Evolutionary conservation across 2,113 vertebrate genomes (phyloP).

Genomic region (Scalopus aquaticus): DNA sequence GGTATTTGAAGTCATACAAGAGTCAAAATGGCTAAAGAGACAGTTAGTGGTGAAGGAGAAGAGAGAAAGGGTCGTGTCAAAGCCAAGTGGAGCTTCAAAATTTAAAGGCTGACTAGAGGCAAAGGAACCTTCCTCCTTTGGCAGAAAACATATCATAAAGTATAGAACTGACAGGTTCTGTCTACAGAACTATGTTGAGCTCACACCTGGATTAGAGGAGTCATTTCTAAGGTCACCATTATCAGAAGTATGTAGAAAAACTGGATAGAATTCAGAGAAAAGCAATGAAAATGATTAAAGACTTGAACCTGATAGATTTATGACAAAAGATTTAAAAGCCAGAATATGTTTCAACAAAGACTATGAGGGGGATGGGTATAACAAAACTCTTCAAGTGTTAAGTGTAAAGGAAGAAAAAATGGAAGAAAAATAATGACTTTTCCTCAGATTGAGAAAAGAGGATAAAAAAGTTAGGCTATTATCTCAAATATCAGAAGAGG

Average conservation of each 20-base stretch:
- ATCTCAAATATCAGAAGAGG: not conserved
- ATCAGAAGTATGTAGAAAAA: constrained; percentile 58
- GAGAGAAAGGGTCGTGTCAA: not conserved
- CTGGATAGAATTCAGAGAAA: constrained; percentile 53
- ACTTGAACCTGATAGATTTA: constrained; percentile 41
- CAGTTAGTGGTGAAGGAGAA: not conserved
- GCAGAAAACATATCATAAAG: constrained; percentile 33
- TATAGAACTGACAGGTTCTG: constrained; percentile 40
- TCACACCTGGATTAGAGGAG: constrained; percentile 49
- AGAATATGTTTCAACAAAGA: constrained; percentile 25
- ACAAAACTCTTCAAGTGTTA: not conserved
- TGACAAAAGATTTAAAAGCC: constrained; percentile 34
- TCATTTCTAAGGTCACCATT: constrained; percentile 53
- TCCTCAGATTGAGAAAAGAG: not conserved
- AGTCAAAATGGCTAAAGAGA: not conserved
- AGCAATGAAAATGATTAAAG: constrained; percentile 39
- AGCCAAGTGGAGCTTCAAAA: not conserved
- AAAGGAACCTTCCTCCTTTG: not conserved
- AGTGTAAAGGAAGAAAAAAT: not conserved
- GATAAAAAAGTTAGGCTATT: not conserved
- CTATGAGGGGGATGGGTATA: not conserved
- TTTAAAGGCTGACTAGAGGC: not conserved
- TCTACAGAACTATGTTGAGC: constrained; percentile 23
- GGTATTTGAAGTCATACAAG: not conserved
- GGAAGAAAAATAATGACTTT: not conserved